Conservation (phyloP, 2,797 vertebrate genomes). For the Ptychobarbus kaznakovi region DNA sequence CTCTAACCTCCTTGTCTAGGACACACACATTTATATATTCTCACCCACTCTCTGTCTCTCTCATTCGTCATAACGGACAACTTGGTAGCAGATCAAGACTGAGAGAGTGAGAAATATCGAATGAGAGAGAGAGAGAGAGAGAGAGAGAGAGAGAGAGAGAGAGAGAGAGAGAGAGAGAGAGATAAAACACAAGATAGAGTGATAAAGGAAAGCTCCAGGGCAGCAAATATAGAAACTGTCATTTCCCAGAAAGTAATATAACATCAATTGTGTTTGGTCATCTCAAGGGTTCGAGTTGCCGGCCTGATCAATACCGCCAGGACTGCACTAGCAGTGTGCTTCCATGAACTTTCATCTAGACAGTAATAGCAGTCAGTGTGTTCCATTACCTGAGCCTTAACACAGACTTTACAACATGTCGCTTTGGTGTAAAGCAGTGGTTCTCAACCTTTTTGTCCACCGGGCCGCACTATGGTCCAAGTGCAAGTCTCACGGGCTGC, state of each 20-base stretch:
- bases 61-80: conserved; percentile 41
- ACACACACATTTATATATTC: conserved; percentile 54
- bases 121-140: conserved; percentile 35
- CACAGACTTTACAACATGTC: background rate
- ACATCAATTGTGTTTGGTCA: conserved; percentile 57
- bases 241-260: conserved; percentile 58
- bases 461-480: too few species aligned
- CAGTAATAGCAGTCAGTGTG: conserved; percentile 36
- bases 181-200: conserved; percentile 32
- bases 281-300: conserved; percentile 41
- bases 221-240: conserved; percentile 53
- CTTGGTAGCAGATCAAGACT: conserved; percentile 13
- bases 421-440: background rate
- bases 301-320: conserved; percentile 53
- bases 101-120: conserved; percentile 40
- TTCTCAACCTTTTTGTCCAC: too few species aligned
- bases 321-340: conserved; percentile 46
- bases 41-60: conserved; percentile 26
- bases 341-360: conserved; percentile 37
- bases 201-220: conserved; percentile 45
- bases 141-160: background rate
- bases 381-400: background rate
- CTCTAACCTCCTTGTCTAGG: conserved; percentile 38
- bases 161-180: conserved; percentile 30
- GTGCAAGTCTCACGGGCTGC: too few species aligned